These are phyloP conservation scores for Rhinogobius similis DNA, from an alignment of 2,113 vertebrate genomes.

Conservation along the genomic window DNA sequence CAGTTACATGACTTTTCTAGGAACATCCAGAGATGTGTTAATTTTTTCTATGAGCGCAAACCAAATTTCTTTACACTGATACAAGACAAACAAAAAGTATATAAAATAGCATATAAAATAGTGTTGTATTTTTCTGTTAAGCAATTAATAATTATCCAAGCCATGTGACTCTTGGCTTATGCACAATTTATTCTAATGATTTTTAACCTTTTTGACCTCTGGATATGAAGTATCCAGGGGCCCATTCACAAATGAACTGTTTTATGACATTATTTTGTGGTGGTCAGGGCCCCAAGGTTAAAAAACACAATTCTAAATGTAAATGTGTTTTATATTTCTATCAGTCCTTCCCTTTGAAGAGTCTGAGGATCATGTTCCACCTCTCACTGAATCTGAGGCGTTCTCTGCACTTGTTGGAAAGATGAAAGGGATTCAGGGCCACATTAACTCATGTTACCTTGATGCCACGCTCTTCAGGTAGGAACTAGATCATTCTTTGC, in stretches of 20 bases:
- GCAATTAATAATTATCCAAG: conserved; percentile 10
- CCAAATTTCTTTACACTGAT: no score
- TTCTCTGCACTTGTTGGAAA: conserved; percentile 70
- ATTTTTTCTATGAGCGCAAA: no score
- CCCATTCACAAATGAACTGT: not conserved
- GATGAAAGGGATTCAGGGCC: conserved; percentile 84
- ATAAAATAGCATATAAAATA: no score
- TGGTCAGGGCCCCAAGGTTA: no score
- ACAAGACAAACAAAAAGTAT: no score
- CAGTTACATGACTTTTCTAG: no score
- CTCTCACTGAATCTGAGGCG: conserved; percentile 71
- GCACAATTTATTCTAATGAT: not conserved
- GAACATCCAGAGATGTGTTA: no score
- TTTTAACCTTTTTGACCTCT: not conserved
- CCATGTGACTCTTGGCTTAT: not conserved
- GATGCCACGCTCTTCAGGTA: conserved; percentile 84
- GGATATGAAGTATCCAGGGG: not conserved
- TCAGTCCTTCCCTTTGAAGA: conserved; percentile 61
- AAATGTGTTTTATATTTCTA: conserved; percentile 14
- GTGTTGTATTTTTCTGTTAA: no score
- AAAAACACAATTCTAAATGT: not conserved
- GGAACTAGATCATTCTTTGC: conserved; percentile 7
- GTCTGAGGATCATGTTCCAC: conserved; percentile 53
- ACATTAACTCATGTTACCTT: conserved; percentile 84
- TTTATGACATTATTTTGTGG: not conserved